Percentiles rank a stretch among this genome's conserved stretches.
phyloP scores from a whole-genome alignment of 1,140 invertebrate genomes.

The Macrocentrus cingulum region DNA sequence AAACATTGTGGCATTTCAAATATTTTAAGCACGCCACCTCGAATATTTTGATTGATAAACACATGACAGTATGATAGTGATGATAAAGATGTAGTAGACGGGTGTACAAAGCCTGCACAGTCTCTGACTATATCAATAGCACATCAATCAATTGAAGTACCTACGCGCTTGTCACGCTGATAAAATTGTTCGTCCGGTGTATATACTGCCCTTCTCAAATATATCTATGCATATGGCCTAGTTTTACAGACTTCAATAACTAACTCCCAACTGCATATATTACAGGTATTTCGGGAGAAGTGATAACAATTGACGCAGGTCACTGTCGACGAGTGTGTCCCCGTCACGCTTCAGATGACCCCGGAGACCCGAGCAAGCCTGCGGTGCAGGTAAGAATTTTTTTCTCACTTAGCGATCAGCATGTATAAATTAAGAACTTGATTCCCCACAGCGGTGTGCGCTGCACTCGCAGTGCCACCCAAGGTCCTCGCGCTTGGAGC shows the following conservation, averaged over 20 bases:
- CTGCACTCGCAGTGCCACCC: slow-evolving; percentile 48
- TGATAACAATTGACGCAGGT: slow-evolving; percentile 51
- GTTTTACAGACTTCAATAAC: background rate
- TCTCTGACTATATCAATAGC: slow-evolving; percentile 2
- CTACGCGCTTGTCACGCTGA: slow-evolving; percentile 8
- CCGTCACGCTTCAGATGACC: slow-evolving; percentile 47
- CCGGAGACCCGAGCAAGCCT: slow-evolving; percentile 50
- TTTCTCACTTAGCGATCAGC: too few relatives aligned
- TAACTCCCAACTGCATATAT: background rate
- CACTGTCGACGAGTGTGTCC: slow-evolving; percentile 52
- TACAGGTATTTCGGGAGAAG: slow-evolving; percentile 49
- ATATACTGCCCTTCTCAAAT: slow-evolving; percentile 11
- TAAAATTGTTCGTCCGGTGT: slow-evolving; percentile 27
- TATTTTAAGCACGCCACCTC: too few relatives aligned
- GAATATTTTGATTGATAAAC: too few relatives aligned
- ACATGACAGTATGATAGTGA: background rate
- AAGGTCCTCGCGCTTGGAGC: slow-evolving; percentile 48
- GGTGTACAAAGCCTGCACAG: slow-evolving; percentile 1
- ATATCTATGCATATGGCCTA: background rate
- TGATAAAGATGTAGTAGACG: background rate
- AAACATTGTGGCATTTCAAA: too few relatives aligned
- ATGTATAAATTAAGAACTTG: too few relatives aligned
- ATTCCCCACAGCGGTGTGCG: slow-evolving; percentile 55
- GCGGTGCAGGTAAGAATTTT: slow-evolving; percentile 43
- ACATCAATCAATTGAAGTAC: slow-evolving; percentile 13